Percentiles rank a stretch among this genome's conserved stretches.
These are phyloP conservation scores for Idaea aversata DNA, from an alignment of 2,888 invertebrate species.

Conservation along the genomic window DNA sequence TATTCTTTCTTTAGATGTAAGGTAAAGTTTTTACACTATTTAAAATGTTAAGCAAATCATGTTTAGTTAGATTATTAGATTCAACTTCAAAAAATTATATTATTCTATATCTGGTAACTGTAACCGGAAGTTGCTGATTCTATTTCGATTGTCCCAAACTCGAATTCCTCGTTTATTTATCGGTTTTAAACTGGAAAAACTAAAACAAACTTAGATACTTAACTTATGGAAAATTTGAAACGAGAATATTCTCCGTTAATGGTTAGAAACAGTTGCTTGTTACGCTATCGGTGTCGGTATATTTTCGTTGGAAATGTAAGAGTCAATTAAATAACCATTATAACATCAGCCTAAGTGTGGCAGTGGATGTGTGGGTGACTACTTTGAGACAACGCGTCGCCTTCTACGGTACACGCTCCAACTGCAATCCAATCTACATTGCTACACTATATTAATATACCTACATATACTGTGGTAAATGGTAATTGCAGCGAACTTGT, in stretches of 20 bases:
- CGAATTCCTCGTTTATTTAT: neutral
- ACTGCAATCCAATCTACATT: slow-evolving; percentile 37
- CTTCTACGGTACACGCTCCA: slow-evolving; percentile 40
- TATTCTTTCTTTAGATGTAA: no score
- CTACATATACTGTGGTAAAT: neutral
- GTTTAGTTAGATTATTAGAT: no score
- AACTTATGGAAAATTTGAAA: neutral
- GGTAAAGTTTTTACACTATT: no score
- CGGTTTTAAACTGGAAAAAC: slow-evolving; percentile 4
- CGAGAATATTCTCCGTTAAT: neutral
- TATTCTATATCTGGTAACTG: no score
- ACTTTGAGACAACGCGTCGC: slow-evolving; percentile 57
- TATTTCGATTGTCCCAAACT: neutral
- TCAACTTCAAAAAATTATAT: no score
- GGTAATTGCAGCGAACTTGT: neutral
- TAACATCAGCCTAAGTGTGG: neutral
- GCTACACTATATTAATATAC: slow-evolving; percentile 12
- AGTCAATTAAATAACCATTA: slow-evolving; percentile 2
- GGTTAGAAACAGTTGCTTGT: neutral
- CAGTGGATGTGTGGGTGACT: slow-evolving; percentile 31
- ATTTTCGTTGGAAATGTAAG: neutral
- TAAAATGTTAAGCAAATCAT: no score
- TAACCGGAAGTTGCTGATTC: no score
- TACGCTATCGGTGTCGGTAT: neutral
- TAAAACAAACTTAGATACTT: neutral